A percentile compares a stretch with the other conserved stretches of the same genome.
Conservation (phyloP, 2,888 invertebrate species). For the Limnephilus lunatus region DNA sequence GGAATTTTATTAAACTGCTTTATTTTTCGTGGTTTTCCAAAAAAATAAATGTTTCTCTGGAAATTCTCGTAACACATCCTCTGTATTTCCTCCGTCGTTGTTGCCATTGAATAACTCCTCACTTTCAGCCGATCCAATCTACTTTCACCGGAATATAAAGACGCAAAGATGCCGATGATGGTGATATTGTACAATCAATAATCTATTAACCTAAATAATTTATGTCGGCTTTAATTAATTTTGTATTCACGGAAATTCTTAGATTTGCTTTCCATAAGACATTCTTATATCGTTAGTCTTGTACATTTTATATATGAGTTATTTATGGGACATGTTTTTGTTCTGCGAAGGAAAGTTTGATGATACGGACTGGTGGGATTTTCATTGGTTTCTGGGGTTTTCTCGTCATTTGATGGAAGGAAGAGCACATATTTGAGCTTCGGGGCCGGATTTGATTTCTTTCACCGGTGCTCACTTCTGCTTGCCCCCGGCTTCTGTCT, state of each 20-base stretch:
- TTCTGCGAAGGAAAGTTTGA: neutral
- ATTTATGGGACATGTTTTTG: neutral
- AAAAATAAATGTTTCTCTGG: neutral
- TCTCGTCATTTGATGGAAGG: neutral
- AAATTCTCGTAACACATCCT: neutral
- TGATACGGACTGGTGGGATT: neutral
- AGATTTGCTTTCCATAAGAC: neutral
- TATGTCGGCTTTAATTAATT: neutral
- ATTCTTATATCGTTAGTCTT: neutral
- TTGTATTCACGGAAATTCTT: neutral
- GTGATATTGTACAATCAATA: slow-evolving; percentile 15
- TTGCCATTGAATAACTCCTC: slow-evolving; percentile 25
- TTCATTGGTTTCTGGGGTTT: no score
- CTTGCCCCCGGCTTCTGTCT: no score
- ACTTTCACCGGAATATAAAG: slow-evolving; percentile 37
- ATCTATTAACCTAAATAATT: slow-evolving; percentile 26
- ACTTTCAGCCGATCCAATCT: slow-evolving; percentile 32
- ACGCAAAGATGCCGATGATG: neutral
- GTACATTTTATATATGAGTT: no score
- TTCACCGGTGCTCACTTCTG: no score
- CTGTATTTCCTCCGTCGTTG: neutral
- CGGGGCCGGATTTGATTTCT: no score
- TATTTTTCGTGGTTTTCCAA: no score
- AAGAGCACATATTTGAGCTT: neutral
- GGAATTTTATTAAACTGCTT: no score